phyloP scores from a whole-genome alignment of 2,888 invertebrate species.

The Drosophila pseudotalamancana region DNA sequence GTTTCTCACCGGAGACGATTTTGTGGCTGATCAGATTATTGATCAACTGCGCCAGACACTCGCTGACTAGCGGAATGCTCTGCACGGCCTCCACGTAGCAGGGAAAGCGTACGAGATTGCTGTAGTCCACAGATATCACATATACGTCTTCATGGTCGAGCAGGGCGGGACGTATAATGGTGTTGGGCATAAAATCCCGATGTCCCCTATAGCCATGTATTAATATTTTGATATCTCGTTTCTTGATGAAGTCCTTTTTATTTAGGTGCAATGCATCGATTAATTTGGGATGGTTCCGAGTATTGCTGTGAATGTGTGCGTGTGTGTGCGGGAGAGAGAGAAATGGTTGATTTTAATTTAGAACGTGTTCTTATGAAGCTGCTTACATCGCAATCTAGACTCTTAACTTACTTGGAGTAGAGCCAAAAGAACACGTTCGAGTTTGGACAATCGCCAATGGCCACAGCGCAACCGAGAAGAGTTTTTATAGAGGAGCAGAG shows the following conservation, averaged over 20 bases:
- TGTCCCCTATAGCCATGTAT: constrained; percentile 88
- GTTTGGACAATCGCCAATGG: constrained; percentile 85
- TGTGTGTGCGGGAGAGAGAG: too few species aligned
- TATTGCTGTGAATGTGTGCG: constrained; percentile 36
- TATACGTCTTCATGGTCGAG: constrained; percentile 86
- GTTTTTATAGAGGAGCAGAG: not conserved
- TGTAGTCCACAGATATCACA: constrained; percentile 87
- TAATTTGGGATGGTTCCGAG: constrained; percentile 84
- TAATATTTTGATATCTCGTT: constrained; percentile 85
- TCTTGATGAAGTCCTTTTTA: constrained; percentile 52
- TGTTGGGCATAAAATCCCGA: constrained; percentile 86
- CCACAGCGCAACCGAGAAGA: constrained; percentile 15
- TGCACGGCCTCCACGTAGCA: constrained; percentile 87
- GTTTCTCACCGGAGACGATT: constrained; percentile 82
- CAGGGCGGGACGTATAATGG: constrained; percentile 87
- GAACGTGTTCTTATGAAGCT: not conserved
- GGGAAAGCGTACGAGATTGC: constrained; percentile 85
- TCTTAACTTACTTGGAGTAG: constrained; percentile 85
- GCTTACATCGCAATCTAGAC: not conserved
- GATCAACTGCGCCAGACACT: constrained; percentile 86
- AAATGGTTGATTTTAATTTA: not conserved
- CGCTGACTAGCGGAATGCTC: constrained; percentile 86
- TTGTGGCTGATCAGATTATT: constrained; percentile 84
- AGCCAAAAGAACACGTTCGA: constrained; percentile 87
- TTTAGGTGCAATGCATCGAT: constrained; percentile 83